Evolutionary conservation across 2,888 invertebrate genomes (phyloP).

Genomic region (Eremobia ochroleuca): DNA sequence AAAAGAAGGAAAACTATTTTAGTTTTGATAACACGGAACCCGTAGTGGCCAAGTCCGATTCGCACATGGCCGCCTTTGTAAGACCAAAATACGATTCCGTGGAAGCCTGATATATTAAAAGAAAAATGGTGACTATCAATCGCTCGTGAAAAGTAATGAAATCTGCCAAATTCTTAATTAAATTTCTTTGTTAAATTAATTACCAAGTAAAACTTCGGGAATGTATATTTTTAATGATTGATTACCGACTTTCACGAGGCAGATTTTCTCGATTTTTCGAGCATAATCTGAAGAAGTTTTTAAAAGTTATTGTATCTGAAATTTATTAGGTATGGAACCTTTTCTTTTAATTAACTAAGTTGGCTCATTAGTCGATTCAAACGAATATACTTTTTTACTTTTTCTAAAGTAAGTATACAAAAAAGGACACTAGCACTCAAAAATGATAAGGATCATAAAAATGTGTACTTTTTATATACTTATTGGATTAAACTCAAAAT

Average conservation of each 20-base stretch:
- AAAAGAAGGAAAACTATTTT: neutral
- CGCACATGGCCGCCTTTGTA: neutral
- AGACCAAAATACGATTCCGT: constrained; percentile 2
- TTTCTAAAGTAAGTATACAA: no score
- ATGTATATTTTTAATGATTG: constrained; percentile 53
- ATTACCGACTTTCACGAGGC: constrained; percentile 26
- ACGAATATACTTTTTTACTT: neutral
- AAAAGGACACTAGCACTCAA: no score
- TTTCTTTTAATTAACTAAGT: neutral
- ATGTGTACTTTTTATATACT: no score
- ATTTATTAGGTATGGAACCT: neutral
- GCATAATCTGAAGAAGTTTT: constrained; percentile 1
- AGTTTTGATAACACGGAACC: neutral
- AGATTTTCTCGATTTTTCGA: constrained; percentile 19
- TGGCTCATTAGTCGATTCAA: neutral
- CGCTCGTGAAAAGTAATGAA: constrained; percentile 49
- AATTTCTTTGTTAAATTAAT: constrained; percentile 55
- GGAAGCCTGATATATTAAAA: constrained; percentile 30
- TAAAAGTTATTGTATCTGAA: neutral
- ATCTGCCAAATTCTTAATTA: constrained; percentile 60
- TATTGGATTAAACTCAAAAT: no score
- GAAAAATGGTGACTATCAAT: constrained; percentile 63
- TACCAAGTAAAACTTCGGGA: constrained; percentile 47
- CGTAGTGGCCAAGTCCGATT: neutral
- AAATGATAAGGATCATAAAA: no score